Evolutionary conservation across 2,888 invertebrate genomes (phyloP), one percentile per base, ranked within the genome.

Genomic region (Andrena flavipes): DNA sequence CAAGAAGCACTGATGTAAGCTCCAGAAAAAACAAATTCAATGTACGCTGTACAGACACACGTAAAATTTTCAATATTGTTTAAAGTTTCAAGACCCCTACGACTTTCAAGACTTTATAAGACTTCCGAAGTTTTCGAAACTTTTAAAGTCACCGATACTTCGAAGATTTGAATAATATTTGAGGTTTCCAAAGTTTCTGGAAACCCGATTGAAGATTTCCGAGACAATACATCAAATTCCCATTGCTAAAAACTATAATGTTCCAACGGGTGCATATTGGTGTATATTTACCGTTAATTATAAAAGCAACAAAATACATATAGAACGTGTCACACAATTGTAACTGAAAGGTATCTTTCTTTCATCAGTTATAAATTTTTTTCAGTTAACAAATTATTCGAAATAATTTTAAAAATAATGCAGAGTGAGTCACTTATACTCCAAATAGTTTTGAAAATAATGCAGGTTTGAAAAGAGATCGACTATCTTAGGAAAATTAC

Each of bases 81-180:
- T 60, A 48, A 80, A 80, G 56, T 80, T 80, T 71, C 65, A 59
- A 62, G 29, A 76, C 35, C 70, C 26, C 5, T 1, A 49, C 48
- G 69, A 70, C 77, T 76, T 49, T 69, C 35, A 48, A 69, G 51
- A 80, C 68, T 81, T 64, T 64, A 54, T 80, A 81, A 81, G 68
- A 69, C 68, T 63, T 63, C 23, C 49, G 10, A 80, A 79, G 80
- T 76, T 79, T 65, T 63, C n/a, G 26, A 63, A 63, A 80, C 71
- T 81, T 68, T 64, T 68, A 68, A 80, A 42, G 56, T 73, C 73
- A 30, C 35, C 69, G 59, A 73, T 80, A 73, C 59, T 59, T 59
- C 4, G 63, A 33, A 69, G 63, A 81, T 81, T 81, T 80, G 73
- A 80, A 81, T 80, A 81, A 81, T 80, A 81, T 81, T 81, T 63